Evolutionary conservation across 2,888 invertebrate genomes (phyloP).

Genomic region (Stenoptilia bipunctidactyla): DNA sequence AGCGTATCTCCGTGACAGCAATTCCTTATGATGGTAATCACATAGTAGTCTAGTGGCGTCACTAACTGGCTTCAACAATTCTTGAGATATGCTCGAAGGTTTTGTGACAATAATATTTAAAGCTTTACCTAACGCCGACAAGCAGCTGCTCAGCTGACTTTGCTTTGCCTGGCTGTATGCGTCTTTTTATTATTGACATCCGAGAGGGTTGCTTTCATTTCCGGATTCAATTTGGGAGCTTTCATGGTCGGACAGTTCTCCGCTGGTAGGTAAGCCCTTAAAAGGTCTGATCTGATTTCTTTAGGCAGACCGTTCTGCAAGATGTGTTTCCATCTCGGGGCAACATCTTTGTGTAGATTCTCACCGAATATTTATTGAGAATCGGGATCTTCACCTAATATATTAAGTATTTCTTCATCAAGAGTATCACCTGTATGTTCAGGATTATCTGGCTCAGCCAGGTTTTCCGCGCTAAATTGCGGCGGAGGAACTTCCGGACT

Average conservation of each 20-base stretch:
- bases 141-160: slow-evolving; percentile 12
- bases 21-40: slow-evolving; percentile 11
- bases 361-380: slow-evolving; percentile 1
- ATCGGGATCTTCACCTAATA: slow-evolving; percentile 4
- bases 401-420: neutral
- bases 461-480: no score
- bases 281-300: slow-evolving; percentile 4
- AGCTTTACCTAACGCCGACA: slow-evolving; percentile 11
- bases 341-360: slow-evolving; percentile 7
- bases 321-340: slow-evolving; percentile 6
- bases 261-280: slow-evolving; percentile 4
- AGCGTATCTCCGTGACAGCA: slow-evolving; percentile 7
- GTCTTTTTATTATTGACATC: slow-evolving; percentile 12
- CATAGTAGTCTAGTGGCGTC: slow-evolving; percentile 15
- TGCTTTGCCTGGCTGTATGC: slow-evolving; percentile 10
- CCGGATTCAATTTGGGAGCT: slow-evolving; percentile 5
- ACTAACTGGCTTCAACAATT: slow-evolving; percentile 9
- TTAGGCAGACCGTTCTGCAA: slow-evolving; percentile 6
- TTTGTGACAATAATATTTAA: slow-evolving; percentile 6
- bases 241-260: slow-evolving; percentile 6
- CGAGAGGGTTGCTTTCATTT: slow-evolving; percentile 5
- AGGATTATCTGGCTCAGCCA: no score
- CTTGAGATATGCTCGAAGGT: slow-evolving; percentile 2
- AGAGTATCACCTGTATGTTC: no score
- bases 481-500: no score